These are phyloP conservation scores for Amia ocellicauda DNA, from an alignment of 2,113 vertebrate species.

Conservation along the genomic window DNA sequence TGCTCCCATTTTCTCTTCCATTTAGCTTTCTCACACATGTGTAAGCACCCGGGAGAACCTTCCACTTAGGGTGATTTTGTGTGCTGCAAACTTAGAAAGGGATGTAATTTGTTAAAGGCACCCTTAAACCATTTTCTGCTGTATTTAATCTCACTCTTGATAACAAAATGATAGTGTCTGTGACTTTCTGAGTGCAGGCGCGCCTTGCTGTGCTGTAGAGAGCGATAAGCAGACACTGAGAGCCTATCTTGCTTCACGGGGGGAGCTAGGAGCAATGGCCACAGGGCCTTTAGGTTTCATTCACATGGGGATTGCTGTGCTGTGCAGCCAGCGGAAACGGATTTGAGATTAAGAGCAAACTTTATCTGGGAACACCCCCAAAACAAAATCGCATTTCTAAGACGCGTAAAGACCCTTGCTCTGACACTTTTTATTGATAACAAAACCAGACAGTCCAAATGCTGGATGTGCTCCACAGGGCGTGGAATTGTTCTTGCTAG, in stretches of 20 bases:
- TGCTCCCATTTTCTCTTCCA: conserved; percentile 29
- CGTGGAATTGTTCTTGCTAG: no score
- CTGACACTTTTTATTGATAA: no score
- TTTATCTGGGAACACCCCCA: no score
- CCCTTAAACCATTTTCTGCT: conserved; percentile 36
- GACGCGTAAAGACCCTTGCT: no score
- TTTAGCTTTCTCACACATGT: conserved; percentile 45
- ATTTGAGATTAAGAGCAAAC: no score
- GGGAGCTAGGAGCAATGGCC: no score
- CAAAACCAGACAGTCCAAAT: no score
- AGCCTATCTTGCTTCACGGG: background rate
- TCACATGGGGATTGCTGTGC: no score
- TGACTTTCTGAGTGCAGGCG: conserved; percentile 27
- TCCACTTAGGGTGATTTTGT: conserved; percentile 19
- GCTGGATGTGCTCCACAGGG: no score
- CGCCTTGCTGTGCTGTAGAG: conserved; percentile 38
- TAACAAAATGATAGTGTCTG: conserved; percentile 46
- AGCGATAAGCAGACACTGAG: conserved; percentile 1
- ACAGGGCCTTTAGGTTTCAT: no score
- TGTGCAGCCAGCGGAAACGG: no score
- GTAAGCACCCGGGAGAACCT: conserved; percentile 33
- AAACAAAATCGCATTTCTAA: no score
- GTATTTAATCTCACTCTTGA: conserved; percentile 29
- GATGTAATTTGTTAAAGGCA: conserved; percentile 30
- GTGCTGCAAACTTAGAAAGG: conserved; percentile 11